phyloP scores from a whole-genome alignment of 2,888 invertebrate genomes.

The Athalia cordata region DNA sequence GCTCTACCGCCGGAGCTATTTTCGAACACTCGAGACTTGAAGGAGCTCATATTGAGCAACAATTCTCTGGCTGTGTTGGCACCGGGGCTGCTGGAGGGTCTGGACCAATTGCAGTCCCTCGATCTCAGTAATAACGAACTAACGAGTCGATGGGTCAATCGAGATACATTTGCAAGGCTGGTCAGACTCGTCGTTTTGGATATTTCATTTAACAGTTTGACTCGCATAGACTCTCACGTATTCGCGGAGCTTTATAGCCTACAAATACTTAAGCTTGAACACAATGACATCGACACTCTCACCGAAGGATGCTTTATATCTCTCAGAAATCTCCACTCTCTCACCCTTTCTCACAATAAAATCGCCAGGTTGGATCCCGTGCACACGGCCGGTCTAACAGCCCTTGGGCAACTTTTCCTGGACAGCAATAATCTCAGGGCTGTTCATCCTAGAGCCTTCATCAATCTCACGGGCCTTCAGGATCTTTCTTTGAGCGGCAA shows the following conservation, averaged over 20 bases:
- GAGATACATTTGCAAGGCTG: conserved; percentile 85
- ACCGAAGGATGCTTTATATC: conserved; percentile 85
- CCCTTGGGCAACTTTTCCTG: conserved; percentile 83
- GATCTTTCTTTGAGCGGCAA: conserved; percentile 87
- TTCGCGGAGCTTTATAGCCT: conserved; percentile 86
- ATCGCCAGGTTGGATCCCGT: conserved; percentile 81
- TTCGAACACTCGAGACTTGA: conserved; percentile 82
- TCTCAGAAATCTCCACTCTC: conserved; percentile 85
- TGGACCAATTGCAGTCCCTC: conserved; percentile 83
- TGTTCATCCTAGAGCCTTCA: conserved; percentile 83
- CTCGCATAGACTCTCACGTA: conserved; percentile 81
- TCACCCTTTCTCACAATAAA: conserved; percentile 84
- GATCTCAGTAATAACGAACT: conserved; percentile 85
- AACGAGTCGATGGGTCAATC: conserved; percentile 85
- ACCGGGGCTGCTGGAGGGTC: conserved; percentile 83
- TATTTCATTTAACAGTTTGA: conserved; percentile 83
- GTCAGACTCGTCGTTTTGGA: conserved; percentile 85
- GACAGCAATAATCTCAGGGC: conserved; percentile 84
- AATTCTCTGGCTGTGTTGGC: conserved; percentile 86
- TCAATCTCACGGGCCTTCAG: conserved; percentile 85
- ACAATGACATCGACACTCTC: conserved; percentile 82
- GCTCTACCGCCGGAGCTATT: conserved; percentile 88
- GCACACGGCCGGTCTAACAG: conserved; percentile 84
- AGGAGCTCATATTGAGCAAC: conserved; percentile 84
- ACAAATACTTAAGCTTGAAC: conserved; percentile 84